phyloP scores from a whole-genome alignment of 2,888 invertebrate species.

The Mermis nigrescens region DNA sequence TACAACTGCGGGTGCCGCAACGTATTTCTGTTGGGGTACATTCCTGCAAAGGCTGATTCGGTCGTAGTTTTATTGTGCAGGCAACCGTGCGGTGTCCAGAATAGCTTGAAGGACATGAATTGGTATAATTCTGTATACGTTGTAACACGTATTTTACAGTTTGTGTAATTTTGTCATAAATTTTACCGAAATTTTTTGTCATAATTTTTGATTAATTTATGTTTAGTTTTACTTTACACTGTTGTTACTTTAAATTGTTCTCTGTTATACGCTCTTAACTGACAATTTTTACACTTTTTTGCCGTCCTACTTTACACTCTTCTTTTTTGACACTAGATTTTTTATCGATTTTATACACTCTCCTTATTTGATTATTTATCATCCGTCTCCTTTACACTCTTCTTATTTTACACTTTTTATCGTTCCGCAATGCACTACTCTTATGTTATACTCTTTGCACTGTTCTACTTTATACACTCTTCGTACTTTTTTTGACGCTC shows the following conservation, averaged over 20 bases:
- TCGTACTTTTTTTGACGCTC: no score
- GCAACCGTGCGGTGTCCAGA: constrained; percentile 92
- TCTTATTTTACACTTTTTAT: no score
- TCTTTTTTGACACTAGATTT: no score
- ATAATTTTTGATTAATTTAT: neutral
- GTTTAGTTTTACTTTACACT: constrained; percentile 2
- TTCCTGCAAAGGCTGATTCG: constrained; percentile 94
- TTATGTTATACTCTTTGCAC: no score
- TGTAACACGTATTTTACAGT: neutral
- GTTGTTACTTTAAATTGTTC: no score
- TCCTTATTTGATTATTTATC: no score
- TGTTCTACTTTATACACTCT: no score
- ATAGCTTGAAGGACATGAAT: constrained; percentile 91
- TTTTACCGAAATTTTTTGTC: neutral
- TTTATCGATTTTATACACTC: no score
- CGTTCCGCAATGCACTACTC: no score
- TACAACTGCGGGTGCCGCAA: constrained; percentile 95
- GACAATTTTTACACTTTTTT: neutral
- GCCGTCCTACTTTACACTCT: neutral
- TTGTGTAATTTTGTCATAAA: no score
- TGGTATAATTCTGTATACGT: constrained; percentile 42
- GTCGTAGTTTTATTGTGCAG: constrained; percentile 89
- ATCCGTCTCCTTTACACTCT: no score
- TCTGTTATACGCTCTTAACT: no score
- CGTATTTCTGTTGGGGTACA: constrained; percentile 92